Evolutionary conservation across 2,888 invertebrate species (phyloP), one percentile per base, ranked within the genome.

Genomic region (Drosophila multiciliata): DNA sequence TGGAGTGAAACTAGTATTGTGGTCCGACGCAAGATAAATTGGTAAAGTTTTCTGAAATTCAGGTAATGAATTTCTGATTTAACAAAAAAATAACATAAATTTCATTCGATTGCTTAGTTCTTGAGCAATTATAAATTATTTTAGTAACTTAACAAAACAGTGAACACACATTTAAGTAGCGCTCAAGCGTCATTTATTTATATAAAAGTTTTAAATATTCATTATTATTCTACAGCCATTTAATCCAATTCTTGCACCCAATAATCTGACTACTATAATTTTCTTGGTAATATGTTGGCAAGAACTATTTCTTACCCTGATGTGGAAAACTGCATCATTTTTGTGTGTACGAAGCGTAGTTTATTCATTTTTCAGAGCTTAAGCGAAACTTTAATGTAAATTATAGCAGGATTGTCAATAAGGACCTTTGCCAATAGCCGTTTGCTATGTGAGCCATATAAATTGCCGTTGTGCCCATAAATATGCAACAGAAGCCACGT

Each of bases 391-490:
- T 58, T 38, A 71, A 55, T 62, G 71, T 57, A 73, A 82, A 80
- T 79, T 68, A 69, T 63, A 66, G 63, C 52, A 68, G 53, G 66
- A 69, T 64, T 59, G 60, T 60, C 66, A 66, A 72, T 66, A 55
- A 63, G 63, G 71, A 59, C 62, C 50, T 68, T 73, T 60, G 59
- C 66, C 75, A 73, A 67, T 66, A 67, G 78, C 62, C 53, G n/a
- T 60, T 61, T 54, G 69, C 75, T 26, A 83, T 64, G 71, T 72
- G 75, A 83, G 78, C 60, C 70, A 66, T 69, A 82, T 85, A 76
- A 85, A 89, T 89, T 75, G 68, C 78, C 63, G 15, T 67, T 50
- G 57, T 63, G 55, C 64, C 86, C 75, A 86, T 89, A 87, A 90
- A 90, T 85, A 85, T 88, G 88, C 80, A 87, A 87, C 61, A 67